Evolutionary conservation across 2,797 vertebrate genomes (phyloP).

Genomic region (Phoebastria nigripes): DNA sequence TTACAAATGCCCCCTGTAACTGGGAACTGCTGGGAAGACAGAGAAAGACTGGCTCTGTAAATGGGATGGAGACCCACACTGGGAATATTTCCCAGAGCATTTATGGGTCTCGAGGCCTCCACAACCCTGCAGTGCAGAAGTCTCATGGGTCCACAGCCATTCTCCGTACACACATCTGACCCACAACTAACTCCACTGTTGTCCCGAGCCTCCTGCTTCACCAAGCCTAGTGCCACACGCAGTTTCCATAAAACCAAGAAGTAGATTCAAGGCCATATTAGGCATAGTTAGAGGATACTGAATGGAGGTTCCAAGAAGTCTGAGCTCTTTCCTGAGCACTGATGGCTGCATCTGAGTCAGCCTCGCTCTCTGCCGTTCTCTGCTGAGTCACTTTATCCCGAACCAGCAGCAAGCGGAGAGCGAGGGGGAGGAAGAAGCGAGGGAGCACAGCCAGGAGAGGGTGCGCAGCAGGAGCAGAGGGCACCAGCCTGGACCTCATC

Average conservation of each 20-base stretch:
- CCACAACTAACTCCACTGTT: background rate
- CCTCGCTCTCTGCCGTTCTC: background rate
- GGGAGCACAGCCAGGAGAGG: background rate
- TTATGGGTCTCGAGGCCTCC: background rate
- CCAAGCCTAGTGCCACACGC: background rate
- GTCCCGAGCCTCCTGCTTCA: background rate
- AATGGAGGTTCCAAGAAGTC: conserved; percentile 27
- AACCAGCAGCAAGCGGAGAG: background rate
- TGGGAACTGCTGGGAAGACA: background rate
- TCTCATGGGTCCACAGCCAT: background rate
- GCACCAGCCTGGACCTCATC: background rate
- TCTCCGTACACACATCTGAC: background rate
- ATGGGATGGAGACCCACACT: background rate
- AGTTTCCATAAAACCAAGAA: background rate
- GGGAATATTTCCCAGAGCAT: background rate
- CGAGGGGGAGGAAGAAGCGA: background rate
- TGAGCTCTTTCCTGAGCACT: background rate
- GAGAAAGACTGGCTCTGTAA: background rate
- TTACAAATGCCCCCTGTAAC: background rate
- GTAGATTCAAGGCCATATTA: background rate
- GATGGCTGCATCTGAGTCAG: conserved; percentile 10
- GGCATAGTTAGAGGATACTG: background rate
- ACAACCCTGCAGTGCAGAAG: background rate
- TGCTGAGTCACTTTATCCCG: conserved; percentile 9
- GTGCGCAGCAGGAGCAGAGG: background rate